Evolutionary conservation across 2,888 invertebrate genomes (phyloP).

Genomic region (Aspidapion aeneum): DNA sequence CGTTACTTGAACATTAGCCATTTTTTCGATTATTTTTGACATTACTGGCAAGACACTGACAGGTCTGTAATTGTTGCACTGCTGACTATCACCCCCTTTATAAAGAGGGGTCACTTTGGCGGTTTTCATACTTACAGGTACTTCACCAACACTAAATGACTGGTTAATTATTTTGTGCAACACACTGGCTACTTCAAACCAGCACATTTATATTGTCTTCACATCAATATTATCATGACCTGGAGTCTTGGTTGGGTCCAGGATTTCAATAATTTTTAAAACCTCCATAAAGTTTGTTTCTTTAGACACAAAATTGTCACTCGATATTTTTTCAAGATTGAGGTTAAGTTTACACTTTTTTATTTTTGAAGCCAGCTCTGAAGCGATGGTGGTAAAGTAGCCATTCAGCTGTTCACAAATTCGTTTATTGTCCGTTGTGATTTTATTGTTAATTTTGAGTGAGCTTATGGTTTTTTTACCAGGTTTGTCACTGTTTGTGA

Average conservation of each 20-base stretch:
- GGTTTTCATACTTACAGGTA: background rate
- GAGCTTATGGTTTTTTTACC: background rate
- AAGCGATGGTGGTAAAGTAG: background rate
- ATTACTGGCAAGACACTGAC: conserved; percentile 1
- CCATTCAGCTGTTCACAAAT: too few relatives aligned
- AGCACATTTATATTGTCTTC: background rate
- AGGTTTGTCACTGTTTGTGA: background rate
- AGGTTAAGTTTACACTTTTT: background rate
- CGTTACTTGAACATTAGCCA: background rate
- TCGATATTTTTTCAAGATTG: background rate
- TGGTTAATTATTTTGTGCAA: too few relatives aligned
- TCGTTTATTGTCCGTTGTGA: too few relatives aligned
- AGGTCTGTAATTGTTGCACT: background rate
- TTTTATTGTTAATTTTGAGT: background rate
- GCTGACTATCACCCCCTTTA: background rate
- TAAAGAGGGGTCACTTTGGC: background rate
- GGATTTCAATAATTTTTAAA: too few relatives aligned
- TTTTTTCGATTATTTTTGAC: background rate
- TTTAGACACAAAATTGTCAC: background rate
- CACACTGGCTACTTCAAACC: background rate
- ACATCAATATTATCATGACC: conserved; percentile 3
- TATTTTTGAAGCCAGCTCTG: background rate
- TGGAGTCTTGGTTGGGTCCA: background rate
- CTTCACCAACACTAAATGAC: background rate
- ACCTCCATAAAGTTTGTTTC: background rate